Conservation (phyloP, 2,888 invertebrate genomes). For the Chloromyia formosa region DNA sequence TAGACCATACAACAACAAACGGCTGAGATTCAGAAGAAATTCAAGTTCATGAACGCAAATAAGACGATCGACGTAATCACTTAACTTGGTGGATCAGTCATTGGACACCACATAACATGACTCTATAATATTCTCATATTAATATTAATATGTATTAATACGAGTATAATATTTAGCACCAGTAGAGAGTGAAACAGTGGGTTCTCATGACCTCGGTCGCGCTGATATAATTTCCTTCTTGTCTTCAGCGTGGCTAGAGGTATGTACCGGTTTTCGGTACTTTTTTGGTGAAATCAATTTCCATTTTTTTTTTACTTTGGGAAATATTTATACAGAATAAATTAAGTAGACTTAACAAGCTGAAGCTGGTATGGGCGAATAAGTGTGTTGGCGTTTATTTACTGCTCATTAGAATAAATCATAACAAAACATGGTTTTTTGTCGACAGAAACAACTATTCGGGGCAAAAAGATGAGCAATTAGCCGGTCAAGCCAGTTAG, state of each 20-base stretch:
- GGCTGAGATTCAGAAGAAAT: background rate
- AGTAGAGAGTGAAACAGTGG: slow-evolving; percentile 30
- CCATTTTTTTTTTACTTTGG: background rate
- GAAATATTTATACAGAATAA: background rate
- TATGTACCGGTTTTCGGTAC: slow-evolving; percentile 14
- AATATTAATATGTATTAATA: background rate
- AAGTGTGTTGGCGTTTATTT: background rate
- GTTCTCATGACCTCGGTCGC: slow-evolving; percentile 37
- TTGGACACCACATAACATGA: background rate
- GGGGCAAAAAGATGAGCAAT: slow-evolving; percentile 5
- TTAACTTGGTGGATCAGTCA: background rate
- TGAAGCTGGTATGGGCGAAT: too few relatives aligned
- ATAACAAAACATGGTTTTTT: slow-evolving; percentile 15
- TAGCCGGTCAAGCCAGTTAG: slow-evolving; percentile 24
- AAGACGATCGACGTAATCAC: background rate
- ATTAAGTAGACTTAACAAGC: background rate
- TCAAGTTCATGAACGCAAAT: slow-evolving; percentile 27
- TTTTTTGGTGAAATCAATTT: slow-evolving; percentile 1
- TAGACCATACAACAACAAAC: background rate
- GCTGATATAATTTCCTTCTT: slow-evolving; percentile 18
- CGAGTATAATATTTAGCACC: slow-evolving; percentile 7
- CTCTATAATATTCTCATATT: background rate
- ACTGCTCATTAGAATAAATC: background rate
- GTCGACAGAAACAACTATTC: slow-evolving; percentile 11
- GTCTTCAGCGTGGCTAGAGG: background rate